Conservation (phyloP, 2,888 invertebrate genomes). For the Dolomedes plantarius region DNA sequence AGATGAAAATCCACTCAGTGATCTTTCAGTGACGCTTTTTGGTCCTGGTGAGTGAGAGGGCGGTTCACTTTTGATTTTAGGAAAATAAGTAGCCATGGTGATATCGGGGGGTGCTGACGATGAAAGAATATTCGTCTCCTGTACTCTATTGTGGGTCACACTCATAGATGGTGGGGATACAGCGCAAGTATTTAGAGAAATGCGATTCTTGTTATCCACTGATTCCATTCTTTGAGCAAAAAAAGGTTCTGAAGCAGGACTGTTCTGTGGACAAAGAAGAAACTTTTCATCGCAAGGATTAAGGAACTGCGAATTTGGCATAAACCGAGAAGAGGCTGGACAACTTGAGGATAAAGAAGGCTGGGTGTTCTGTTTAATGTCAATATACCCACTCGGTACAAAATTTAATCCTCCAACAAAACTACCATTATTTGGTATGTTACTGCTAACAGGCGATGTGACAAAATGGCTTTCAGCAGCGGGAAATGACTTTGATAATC, state of each 20-base stretch:
- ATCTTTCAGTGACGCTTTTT: conserved; percentile 49
- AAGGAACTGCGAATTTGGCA: conserved; percentile 35
- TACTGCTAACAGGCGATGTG: conserved; percentile 40
- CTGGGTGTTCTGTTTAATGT: conserved; percentile 47
- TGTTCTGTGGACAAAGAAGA: conserved; percentile 63
- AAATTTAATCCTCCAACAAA: conserved; percentile 42
- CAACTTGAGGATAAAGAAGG: conserved; percentile 63
- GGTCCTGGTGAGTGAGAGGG: conserved; percentile 40
- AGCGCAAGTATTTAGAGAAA: conserved; percentile 23
- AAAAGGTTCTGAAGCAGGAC: conserved; percentile 49
- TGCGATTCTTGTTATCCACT: conserved; percentile 29
- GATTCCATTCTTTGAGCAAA: conserved; percentile 12
- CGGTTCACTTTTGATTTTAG: conserved; percentile 39
- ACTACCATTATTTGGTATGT: conserved; percentile 31
- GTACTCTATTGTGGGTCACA: conserved; percentile 29
- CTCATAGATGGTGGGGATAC: conserved; percentile 23
- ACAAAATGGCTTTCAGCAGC: conserved; percentile 50
- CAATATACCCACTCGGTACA: conserved; percentile 48
- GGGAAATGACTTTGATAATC: conserved; percentile 44
- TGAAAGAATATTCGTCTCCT: conserved; percentile 35
- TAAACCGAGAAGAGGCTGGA: conserved; percentile 45
- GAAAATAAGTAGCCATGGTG: conserved; percentile 51
- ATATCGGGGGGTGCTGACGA: conserved; percentile 66
- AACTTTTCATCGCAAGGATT: conserved; percentile 42
- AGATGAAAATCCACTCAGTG: conserved; percentile 66